Base-by-base conservation (phyloP, 2,797 vertebrate species). In the Anabacerthia variegaticeps region DNA sequence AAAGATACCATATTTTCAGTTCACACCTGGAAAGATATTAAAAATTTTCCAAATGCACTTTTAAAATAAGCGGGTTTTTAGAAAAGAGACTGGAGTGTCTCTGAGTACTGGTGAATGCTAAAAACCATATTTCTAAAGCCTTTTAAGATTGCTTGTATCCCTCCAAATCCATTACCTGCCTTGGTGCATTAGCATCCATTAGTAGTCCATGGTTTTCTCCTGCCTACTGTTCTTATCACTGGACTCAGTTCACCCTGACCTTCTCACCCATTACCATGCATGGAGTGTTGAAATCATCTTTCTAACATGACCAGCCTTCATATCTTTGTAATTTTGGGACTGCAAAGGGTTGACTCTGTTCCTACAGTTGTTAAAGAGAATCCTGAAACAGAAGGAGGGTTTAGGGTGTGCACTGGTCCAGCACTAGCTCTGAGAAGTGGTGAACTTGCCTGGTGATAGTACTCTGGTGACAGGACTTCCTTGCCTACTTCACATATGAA, bases 31-130 rank as follows among this genome's bases (percentile, higher is more conserved):
- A 92, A 93, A 78, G 5, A n/a, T 79, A 46, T 41, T 91, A 69
- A 93, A 63, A 62, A 10, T 83, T 72, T 94, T 92, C 76, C 51
- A 73, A 58, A 80, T 72, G 23, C 22, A 55, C 7, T 76, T 95
- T 93, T 88, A 77, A 96, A 92, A 87, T 83, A 92, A 94, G 43
- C 61, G 82, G 51, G 32, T 61, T 95, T 94, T 90, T 67, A 94
- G 43, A 44, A 96, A 94, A 82, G 67, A 88, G 11, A 85, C 93
- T 92, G 77, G 75, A 90, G 65, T 72, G 72, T 39, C 36, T 85
- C 30, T 76, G 66, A 63, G 49, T 93, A 80, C 43, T 82, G 62
- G 7, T 71, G 37, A 69, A 69, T 41, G 48, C 65, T 92, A 72
- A 74, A 91, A 95, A 94, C 20, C 18, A 24, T 59, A 46, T 48